These are phyloP conservation scores for Cyprinodon tularosa DNA, from an alignment of 2,113 vertebrate species.

Conservation along the genomic window DNA sequence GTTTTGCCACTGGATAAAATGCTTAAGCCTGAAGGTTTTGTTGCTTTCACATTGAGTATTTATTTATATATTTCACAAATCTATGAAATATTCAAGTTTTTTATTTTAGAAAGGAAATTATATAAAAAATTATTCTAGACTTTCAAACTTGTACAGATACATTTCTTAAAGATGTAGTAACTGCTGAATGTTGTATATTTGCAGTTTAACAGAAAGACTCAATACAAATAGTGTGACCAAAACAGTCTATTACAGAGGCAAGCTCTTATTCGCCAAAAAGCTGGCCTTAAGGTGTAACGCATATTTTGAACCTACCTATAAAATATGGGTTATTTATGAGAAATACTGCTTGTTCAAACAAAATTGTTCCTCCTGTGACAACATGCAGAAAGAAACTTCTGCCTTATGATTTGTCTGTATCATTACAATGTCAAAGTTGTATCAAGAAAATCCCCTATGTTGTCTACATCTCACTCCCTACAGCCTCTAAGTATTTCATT, in stretches of 20 bases:
- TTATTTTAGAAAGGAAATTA: too few species aligned
- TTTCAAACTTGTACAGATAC: too few species aligned
- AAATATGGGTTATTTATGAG: not conserved
- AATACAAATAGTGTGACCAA: slow-evolving; percentile 1
- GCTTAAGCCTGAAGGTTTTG: too few species aligned
- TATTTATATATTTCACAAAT: too few species aligned
- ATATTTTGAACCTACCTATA: not conserved
- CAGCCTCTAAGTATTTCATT: not conserved
- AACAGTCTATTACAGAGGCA: slow-evolving; percentile 11
- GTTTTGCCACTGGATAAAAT: too few species aligned
- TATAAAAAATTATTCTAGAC: too few species aligned
- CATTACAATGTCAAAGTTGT: not conserved
- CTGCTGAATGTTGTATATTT: slow-evolving; percentile 1
- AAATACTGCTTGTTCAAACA: not conserved
- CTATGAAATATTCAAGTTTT: too few species aligned
- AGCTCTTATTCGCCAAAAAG: slow-evolving; percentile 9
- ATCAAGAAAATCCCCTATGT: not conserved
- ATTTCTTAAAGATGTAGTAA: too few species aligned
- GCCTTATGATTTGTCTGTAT: not conserved
- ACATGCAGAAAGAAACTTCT: not conserved
- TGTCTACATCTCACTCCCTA: not conserved
- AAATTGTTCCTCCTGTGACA: not conserved
- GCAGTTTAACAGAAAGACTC: not conserved
- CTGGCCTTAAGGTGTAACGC: slow-evolving; percentile 4
- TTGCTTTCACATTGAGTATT: too few species aligned